Conservation (phyloP, 2,888 invertebrate genomes). For the Diaperis boleti region DNA sequence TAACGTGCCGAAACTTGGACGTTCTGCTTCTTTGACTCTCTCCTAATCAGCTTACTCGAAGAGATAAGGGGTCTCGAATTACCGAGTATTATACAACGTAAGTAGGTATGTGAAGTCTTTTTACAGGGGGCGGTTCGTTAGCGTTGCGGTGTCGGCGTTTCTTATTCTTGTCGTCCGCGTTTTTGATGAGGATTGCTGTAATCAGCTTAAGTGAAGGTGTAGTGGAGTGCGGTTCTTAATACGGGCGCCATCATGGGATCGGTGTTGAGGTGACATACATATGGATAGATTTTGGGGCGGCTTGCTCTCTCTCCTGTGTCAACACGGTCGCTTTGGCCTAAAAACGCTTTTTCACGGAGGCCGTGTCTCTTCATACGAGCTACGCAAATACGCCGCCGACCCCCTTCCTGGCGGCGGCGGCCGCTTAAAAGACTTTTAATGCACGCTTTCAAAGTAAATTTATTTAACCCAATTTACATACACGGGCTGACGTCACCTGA, state of each 20-base stretch:
- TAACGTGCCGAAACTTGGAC: too few relatives aligned
- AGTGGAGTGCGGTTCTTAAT: conserved; percentile 36
- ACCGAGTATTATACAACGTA: too few relatives aligned
- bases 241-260: conserved; percentile 39
- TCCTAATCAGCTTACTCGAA: too few relatives aligned
- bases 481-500: conserved; percentile 15
- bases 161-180: conserved; percentile 24
- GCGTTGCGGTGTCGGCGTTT: conserved; percentile 10
- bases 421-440: conserved; percentile 43
- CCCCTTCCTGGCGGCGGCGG: conserved; percentile 4
- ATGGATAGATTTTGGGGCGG: conserved; percentile 42
- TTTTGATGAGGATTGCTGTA: conserved; percentile 34
- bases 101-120: too few relatives aligned
- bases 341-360: conserved; percentile 41
- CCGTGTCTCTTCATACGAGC: conserved; percentile 39
- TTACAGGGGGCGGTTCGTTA: conserved; percentile 24
- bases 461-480: conserved; percentile 45
- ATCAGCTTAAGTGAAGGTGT: conserved; percentile 33
- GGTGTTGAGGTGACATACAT: conserved; percentile 41
- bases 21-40: too few relatives aligned
- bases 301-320: conserved; percentile 38
- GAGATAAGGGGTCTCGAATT: too few relatives aligned
- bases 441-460: conserved; percentile 44
- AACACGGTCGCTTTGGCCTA: conserved; percentile 35
- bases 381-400: conserved; percentile 37